Evolutionary conservation across 2,888 invertebrate genomes (phyloP).

Genomic region (Nycteola revayana): DNA sequence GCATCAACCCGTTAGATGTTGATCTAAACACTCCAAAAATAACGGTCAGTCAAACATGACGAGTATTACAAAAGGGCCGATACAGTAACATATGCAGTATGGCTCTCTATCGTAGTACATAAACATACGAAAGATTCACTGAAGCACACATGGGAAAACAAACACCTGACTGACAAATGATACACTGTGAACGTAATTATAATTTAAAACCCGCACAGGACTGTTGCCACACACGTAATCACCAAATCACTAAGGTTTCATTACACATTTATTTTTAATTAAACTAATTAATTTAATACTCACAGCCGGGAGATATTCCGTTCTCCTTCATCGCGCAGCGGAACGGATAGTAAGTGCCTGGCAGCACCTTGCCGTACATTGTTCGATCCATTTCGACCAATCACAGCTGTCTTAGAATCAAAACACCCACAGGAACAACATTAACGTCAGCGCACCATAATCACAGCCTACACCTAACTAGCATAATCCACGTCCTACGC

Average conservation of each 20-base stretch:
- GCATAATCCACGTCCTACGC: constrained; percentile 53
- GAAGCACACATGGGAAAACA: constrained; percentile 52
- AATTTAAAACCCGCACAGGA: constrained; percentile 24
- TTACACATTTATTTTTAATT: constrained; percentile 19
- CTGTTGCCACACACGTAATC: constrained; percentile 15
- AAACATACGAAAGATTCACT: constrained; percentile 49
- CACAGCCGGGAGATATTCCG: constrained; percentile 93
- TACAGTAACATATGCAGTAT: constrained; percentile 18
- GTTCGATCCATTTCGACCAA: constrained; percentile 90
- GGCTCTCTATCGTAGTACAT: constrained; percentile 35
- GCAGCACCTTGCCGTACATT: constrained; percentile 94
- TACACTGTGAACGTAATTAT: constrained; percentile 29
- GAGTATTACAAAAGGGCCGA: constrained; percentile 45
- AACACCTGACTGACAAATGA: constrained; percentile 46
- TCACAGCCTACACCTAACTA: constrained; percentile 65
- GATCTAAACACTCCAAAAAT: constrained; percentile 60
- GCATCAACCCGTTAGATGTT: constrained; percentile 44
- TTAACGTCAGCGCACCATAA: constrained; percentile 72
- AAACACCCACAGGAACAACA: constrained; percentile 70
- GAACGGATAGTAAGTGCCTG: constrained; percentile 92
- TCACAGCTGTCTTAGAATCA: constrained; percentile 64
- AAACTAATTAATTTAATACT: constrained; percentile 76
- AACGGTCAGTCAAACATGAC: constrained; percentile 50
- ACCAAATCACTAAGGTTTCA: constrained; percentile 19
- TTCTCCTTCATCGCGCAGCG: constrained; percentile 91